These are phyloP conservation scores for Eristalis intricaria DNA, from an alignment of 2,888 invertebrate species.

Conservation along the genomic window DNA sequence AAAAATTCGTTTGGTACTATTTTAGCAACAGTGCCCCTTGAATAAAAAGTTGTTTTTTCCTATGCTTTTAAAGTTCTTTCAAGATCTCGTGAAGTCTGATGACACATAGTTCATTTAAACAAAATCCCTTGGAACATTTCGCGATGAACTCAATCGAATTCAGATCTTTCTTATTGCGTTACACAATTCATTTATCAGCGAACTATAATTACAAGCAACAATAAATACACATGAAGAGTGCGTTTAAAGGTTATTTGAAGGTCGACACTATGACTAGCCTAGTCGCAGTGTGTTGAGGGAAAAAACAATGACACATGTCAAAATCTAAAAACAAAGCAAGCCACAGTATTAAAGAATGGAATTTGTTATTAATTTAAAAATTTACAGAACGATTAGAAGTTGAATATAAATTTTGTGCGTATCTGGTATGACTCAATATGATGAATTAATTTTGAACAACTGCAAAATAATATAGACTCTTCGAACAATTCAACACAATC, in stretches of 20 bases:
- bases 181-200: neutral
- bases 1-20: too few relatives aligned
- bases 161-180: neutral
- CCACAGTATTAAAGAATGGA: neutral
- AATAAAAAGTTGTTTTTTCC: neutral
- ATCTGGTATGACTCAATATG: slow-evolving; percentile 9
- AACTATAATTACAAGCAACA: neutral
- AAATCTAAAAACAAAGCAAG: neutral
- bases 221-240: neutral
- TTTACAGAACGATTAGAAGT: slow-evolving; percentile 7
- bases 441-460: slow-evolving; percentile 15
- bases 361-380: slow-evolving; percentile 19
- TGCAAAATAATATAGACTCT: slow-evolving; percentile 16
- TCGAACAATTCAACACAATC: neutral
- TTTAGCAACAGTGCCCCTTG: too few relatives aligned
- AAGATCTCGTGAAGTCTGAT: neutral
- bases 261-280: neutral
- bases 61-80: neutral
- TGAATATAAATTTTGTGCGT: slow-evolving; percentile 3
- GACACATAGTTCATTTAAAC: neutral
- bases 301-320: neutral
- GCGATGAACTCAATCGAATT: neutral
- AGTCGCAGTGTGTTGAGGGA: neutral
- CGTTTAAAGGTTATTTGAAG: neutral
- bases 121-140: neutral